These are phyloP conservation scores for Saimiri boliviensis DNA, from an alignment of 2,113 vertebrate genomes.

Conservation along the genomic window DNA sequence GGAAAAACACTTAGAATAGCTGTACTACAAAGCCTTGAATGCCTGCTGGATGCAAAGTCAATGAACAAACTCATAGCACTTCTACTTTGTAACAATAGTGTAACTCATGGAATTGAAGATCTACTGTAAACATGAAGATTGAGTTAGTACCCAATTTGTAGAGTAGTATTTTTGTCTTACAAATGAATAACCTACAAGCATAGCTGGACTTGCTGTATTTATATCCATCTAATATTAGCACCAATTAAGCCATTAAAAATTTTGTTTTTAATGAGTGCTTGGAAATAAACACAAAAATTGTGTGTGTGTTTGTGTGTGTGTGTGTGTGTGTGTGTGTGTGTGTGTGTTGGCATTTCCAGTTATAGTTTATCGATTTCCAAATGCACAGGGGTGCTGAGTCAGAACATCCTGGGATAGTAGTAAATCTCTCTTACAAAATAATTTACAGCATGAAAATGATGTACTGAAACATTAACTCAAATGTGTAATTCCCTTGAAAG, in stretches of 20 bases:
- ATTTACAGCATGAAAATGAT: conserved; percentile 73
- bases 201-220: not conserved
- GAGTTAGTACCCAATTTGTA: not conserved
- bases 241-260: not conserved
- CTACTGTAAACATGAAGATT: not conserved
- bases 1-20: not conserved
- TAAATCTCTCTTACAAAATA: conserved; percentile 78
- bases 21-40: not conserved
- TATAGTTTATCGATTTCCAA: conserved; percentile 83
- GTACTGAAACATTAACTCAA: conserved; percentile 72
- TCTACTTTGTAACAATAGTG: not conserved
- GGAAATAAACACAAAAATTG: not conserved
- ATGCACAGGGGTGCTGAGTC: conserved; percentile 71
- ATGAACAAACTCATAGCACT: not conserved
- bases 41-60: not conserved
- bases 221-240: not conserved
- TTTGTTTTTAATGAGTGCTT: not conserved
- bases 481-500: conserved; percentile 45
- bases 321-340: too few relatives aligned
- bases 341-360: conserved; percentile 70
- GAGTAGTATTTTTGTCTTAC: not conserved
- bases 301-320: too few relatives aligned
- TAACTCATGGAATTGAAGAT: not conserved
- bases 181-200: not conserved
- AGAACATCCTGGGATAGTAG: conserved; percentile 72